Conservation (phyloP, 2,888 invertebrate species). For the Catocala sponsa region DNA sequence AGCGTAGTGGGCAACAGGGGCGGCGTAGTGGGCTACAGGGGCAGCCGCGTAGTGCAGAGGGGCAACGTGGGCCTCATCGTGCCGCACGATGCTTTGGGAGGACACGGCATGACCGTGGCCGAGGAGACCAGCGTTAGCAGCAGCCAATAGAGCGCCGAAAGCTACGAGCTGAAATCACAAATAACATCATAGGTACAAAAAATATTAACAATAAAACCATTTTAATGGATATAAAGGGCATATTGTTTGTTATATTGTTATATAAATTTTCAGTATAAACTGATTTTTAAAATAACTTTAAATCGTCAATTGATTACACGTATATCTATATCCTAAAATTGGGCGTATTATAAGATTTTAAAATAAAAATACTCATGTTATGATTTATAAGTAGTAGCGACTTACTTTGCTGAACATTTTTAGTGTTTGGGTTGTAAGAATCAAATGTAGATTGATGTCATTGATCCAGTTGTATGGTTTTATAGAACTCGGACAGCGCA, state of each 20-base stretch:
- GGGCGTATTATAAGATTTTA: neutral
- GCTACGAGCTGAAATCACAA: constrained; percentile 33
- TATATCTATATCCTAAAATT: no score
- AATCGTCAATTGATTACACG: no score
- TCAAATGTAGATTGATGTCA: constrained; percentile 72
- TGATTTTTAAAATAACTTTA: no score
- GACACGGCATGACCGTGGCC: constrained; percentile 70
- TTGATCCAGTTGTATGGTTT: constrained; percentile 65
- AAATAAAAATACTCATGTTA: neutral
- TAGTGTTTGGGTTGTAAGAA: constrained; percentile 64
- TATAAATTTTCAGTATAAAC: no score
- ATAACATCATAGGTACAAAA: neutral
- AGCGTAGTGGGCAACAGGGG: constrained; percentile 45
- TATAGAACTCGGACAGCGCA: constrained; percentile 64
- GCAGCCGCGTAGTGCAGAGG: constrained; percentile 46
- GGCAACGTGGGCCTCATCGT: constrained; percentile 51
- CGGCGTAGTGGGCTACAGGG: constrained; percentile 51
- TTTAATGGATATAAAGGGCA: no score
- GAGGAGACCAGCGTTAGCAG: constrained; percentile 50
- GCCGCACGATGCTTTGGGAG: constrained; percentile 66
- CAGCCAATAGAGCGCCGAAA: constrained; percentile 58
- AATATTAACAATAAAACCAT: neutral
- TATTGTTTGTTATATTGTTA: no score
- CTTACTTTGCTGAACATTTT: constrained; percentile 80
- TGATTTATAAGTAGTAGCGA: constrained; percentile 20